Evolutionary conservation across 2,888 invertebrate species (phyloP), one percentile per base, ranked within the genome.

Genomic region (Noctua fimbriata): DNA sequence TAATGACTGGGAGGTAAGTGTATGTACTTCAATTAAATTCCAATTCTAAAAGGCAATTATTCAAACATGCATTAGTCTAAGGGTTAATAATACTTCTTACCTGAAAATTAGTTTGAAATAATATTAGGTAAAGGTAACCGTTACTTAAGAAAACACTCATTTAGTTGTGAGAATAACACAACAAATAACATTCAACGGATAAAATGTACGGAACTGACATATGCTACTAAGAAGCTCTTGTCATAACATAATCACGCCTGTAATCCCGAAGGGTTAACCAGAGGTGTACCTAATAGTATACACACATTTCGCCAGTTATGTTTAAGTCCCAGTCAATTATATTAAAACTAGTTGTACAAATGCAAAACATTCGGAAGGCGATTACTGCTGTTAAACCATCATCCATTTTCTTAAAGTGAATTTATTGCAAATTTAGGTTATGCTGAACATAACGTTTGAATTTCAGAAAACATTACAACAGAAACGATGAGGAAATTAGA

Each of bases 391-490:
- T 28, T 24, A 55, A 3, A 24, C 10, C 1, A 58, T n/a, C 58
- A 58, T 58, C 5, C 1, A 63, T 63, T 60, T 28, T 28, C 28
- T 28, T 60, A 7, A 60, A 16, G 7, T 7, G 28, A 60, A 28
- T 16, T 28, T 60, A 60, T 28, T 16, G 28, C 16, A 16, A 6
- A 16, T 16, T 18, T 28, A 41, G 14, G 6, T 24, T 36, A 9
- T 10, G 21, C 21, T 63, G 3, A 63, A 63, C 32, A 63, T 1
- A 12, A 41, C 28, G 18, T 24, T 14, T 1, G 0, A 16, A 74
- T 86, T 84, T 73, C 81, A 96, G 96, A 72, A 90, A 87, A 73
- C 78, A 82, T 2, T 76, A 94, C 72, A 93, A 93, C 3, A 87
- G 83, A 28, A 84, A 89, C 0, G 83, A 93, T 21, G 49, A 78